These are phyloP conservation scores for Dynastes maya DNA, from an alignment of 2,888 invertebrate genomes.

Conservation along the genomic window DNA sequence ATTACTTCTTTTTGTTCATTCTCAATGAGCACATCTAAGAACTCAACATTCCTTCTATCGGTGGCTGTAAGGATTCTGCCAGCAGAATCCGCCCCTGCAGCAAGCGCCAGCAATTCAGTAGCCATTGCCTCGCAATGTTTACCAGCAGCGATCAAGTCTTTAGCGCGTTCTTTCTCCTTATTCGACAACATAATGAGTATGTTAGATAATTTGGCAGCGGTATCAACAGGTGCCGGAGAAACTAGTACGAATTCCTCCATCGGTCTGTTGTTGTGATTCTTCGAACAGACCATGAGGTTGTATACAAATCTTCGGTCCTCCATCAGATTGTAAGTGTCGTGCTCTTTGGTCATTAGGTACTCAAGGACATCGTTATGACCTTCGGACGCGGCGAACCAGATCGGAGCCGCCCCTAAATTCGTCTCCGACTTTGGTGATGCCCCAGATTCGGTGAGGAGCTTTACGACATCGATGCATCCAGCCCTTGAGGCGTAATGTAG, in stretches of 20 bases:
- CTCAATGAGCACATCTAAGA: slow-evolving; percentile 97
- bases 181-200: slow-evolving; percentile 90
- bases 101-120: slow-evolving; percentile 93
- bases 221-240: slow-evolving; percentile 99
- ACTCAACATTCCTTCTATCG: slow-evolving; percentile 94
- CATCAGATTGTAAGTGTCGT: slow-evolving; percentile 97
- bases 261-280: slow-evolving; percentile 95
- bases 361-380: slow-evolving; percentile 97
- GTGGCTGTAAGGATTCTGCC: slow-evolving; percentile 95
- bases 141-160: slow-evolving; percentile 95
- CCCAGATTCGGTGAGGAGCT: slow-evolving; percentile 94
- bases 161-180: slow-evolving; percentile 98
- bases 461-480: slow-evolving; percentile 95
- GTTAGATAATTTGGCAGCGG: slow-evolving; percentile 97
- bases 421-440: slow-evolving; percentile 97
- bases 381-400: slow-evolving; percentile 98
- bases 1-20: slow-evolving; percentile 99
- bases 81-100: slow-evolving; percentile 95
- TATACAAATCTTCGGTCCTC: slow-evolving; percentile 98
- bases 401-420: slow-evolving; percentile 95
- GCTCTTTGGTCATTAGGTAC: slow-evolving; percentile 97
- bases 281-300: slow-evolving; percentile 98
- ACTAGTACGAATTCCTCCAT: slow-evolving; percentile 98
- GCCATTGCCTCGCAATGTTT: slow-evolving; percentile 99
- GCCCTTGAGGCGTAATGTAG: slow-evolving; percentile 95